phyloP scores from a whole-genome alignment of 2,113 vertebrate species.

The Ptychochromis oligacanthus region DNA sequence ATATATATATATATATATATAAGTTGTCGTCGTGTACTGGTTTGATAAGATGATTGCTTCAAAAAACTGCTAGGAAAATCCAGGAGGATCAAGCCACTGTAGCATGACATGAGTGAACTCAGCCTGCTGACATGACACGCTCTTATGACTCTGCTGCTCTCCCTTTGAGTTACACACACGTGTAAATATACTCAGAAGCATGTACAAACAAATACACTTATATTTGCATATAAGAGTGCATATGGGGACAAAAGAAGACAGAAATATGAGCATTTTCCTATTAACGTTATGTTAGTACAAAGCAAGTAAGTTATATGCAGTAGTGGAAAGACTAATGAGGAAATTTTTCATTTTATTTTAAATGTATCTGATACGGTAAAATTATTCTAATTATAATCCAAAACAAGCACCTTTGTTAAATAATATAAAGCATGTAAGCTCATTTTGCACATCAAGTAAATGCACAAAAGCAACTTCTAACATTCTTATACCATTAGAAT shows the following conservation, averaged over 20 bases:
- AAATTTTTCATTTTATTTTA: background rate
- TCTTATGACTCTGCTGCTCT: background rate
- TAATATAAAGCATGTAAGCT: background rate
- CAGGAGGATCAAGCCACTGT: constrained; percentile 1
- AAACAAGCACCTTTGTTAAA: background rate
- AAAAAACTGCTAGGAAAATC: background rate
- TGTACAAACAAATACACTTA: background rate
- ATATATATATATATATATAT: too few species aligned
- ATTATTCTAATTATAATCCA: background rate
- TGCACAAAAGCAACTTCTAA: background rate
- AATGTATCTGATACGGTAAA: background rate
- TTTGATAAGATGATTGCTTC: background rate
- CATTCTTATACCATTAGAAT: background rate
- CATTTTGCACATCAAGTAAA: background rate
- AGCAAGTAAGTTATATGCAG: background rate
- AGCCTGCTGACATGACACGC: constrained; percentile 8
- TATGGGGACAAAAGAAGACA: background rate
- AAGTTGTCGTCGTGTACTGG: too few species aligned
- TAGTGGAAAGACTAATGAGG: background rate
- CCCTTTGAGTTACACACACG: background rate
- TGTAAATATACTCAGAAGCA: background rate
- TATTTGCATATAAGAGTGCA: background rate
- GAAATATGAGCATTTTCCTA: background rate
- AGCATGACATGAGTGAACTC: background rate
- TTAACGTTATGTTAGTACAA: background rate